phyloP scores from a whole-genome alignment of 2,113 vertebrate genomes.

The Siphamia tubifer region DNA sequence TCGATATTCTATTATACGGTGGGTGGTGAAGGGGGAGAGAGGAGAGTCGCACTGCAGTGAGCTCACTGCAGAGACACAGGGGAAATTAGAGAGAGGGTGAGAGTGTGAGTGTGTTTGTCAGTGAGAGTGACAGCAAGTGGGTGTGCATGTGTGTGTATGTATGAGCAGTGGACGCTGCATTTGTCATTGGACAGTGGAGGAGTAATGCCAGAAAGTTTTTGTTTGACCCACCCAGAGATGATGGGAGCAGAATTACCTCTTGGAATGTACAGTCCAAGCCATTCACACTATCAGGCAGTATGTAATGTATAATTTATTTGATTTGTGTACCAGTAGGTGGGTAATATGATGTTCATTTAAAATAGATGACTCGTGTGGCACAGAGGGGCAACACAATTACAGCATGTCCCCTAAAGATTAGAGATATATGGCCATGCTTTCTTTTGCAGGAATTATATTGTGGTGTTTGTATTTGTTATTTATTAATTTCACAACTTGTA shows the following conservation, averaged over 20 bases:
- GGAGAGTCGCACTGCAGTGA: constrained; percentile 73
- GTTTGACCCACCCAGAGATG: constrained; percentile 2
- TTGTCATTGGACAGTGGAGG: constrained; percentile 42
- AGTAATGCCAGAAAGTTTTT: constrained; percentile 34
- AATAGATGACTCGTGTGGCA: constrained; percentile 36
- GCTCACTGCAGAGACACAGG: constrained; percentile 70
- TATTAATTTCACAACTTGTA: background rate
- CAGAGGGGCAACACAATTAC: constrained; percentile 11
- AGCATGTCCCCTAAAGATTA: constrained; percentile 1
- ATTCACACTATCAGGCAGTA: background rate
- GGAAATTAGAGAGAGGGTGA: constrained; percentile 70
- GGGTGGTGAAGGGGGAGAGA: constrained; percentile 47
- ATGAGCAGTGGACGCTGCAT: constrained; percentile 22
- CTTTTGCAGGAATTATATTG: no score
- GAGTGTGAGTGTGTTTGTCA: constrained; percentile 61
- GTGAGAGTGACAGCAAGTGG: constrained; percentile 52
- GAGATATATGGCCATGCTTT: background rate
- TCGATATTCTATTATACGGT: constrained; percentile 84
- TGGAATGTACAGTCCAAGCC: background rate
- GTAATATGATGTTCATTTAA: constrained; percentile 36
- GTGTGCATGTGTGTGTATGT: constrained; percentile 40
- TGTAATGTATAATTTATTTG: constrained; percentile 17
- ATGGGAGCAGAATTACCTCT: constrained; percentile 15
- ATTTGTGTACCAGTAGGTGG: background rate
- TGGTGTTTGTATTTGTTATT: no score